Conservation (phyloP, 2,113 vertebrate species). For the Campylomormyrus tamandua region DNA sequence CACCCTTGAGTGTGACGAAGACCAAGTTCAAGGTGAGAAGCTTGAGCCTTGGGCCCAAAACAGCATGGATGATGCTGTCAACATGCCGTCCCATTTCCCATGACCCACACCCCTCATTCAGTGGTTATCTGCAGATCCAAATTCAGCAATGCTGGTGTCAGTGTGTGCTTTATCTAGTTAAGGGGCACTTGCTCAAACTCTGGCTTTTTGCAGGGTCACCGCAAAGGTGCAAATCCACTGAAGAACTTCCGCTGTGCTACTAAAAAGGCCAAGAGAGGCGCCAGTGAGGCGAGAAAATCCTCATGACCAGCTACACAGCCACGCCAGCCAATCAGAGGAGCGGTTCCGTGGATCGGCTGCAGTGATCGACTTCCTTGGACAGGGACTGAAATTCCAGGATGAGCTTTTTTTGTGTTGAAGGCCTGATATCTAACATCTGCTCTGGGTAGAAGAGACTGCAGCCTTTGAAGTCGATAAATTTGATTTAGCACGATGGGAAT, state of each 20-base stretch:
- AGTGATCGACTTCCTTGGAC: background rate
- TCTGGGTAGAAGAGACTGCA: background rate
- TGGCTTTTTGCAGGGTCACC: conserved; percentile 38
- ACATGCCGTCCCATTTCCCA: background rate
- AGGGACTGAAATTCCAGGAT: background rate
- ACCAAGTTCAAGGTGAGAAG: conserved; percentile 56
- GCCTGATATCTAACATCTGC: background rate
- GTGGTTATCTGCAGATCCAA: background rate
- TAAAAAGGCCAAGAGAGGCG: conserved; percentile 19
- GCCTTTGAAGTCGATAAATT: background rate
- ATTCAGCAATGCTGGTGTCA: background rate
- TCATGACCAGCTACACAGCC: background rate
- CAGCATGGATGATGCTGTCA: background rate
- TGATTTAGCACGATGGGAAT: background rate
- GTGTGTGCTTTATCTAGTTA: background rate
- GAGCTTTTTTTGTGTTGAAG: background rate
- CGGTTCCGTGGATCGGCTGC: background rate
- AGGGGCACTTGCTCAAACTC: background rate
- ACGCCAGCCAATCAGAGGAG: background rate
- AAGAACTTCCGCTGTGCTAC: conserved; percentile 56
- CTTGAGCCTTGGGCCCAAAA: background rate
- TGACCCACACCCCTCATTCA: background rate
- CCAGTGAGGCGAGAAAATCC: conserved; percentile 24
- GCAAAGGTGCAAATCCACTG: conserved; percentile 55
- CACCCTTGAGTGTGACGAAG: conserved; percentile 34